Percentiles rank a stretch among this genome's conserved stretches.
Evolutionary conservation across 1,140 invertebrate genomes (phyloP).

Genomic region (Lineus longissimus): DNA sequence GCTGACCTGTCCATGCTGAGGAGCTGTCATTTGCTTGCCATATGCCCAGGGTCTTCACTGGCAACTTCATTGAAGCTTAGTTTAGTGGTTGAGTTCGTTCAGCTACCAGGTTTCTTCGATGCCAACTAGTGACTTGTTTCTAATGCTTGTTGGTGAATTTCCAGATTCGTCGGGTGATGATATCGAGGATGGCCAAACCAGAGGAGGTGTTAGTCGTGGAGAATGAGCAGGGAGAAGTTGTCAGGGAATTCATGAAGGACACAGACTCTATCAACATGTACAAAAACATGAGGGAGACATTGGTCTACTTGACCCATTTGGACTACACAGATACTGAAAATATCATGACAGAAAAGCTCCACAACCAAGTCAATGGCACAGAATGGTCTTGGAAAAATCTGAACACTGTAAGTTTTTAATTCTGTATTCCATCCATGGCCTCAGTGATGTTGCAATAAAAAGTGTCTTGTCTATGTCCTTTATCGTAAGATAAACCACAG

Average conservation of each 20-base stretch:
- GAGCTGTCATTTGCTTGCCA: too few species aligned
- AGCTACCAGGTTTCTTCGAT: too few species aligned
- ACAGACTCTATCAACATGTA: slow-evolving; percentile 99
- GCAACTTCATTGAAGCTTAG: too few species aligned
- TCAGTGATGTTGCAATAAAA: neutral
- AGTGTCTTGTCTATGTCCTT: too few species aligned
- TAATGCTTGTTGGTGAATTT: neutral
- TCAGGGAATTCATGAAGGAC: slow-evolving; percentile 99
- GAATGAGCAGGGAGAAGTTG: slow-evolving; percentile 99
- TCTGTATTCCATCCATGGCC: slow-evolving; percentile 7
- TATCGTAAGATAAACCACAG: too few species aligned
- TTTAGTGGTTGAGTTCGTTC: too few species aligned
- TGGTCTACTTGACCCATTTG: slow-evolving; percentile 96
- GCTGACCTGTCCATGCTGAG: too few species aligned
- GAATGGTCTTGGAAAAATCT: slow-evolving; percentile 99
- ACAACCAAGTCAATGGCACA: slow-evolving; percentile 96
- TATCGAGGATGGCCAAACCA: slow-evolving; percentile 98
- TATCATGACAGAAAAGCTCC: slow-evolving; percentile 98
- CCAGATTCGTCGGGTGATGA: slow-evolving; percentile 94
- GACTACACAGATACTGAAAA: slow-evolving; percentile 96
- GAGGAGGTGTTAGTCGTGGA: slow-evolving; percentile 99
- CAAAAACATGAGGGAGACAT: slow-evolving; percentile 98
- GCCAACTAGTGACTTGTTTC: too few species aligned
- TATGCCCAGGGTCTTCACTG: too few species aligned
- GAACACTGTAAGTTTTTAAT: slow-evolving; percentile 76